Evolutionary conservation across 2,797 vertebrate species (phyloP), one percentile per base, ranked within the genome.

Genomic region (Chaetodon trifasciatus): DNA sequence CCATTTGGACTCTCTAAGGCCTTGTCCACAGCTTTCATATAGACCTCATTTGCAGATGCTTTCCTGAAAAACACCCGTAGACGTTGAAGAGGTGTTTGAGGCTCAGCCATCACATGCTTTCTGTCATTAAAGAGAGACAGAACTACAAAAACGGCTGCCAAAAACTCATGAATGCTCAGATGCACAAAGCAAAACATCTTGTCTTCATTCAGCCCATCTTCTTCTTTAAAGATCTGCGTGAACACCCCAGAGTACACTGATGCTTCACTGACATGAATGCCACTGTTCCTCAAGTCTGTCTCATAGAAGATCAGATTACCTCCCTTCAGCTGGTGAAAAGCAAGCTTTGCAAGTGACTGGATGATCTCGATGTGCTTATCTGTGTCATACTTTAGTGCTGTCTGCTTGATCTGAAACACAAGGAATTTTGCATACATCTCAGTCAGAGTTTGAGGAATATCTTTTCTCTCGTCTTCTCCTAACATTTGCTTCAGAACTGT

Each of bases 371-470:
- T 24, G 55, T 52, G 50, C 15, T 24, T 19, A 2, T 40, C 16
- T 44, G 24, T 65, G 37, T 71, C n/a, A 37, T 66, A 75, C n/a
- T 66, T 81, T 1, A 52, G 11, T 32, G 37, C 47, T 12, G 63
- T 73, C 63, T 53, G 56, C 39, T 71, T 66, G 5, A 74, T 37
- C 61, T 70, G 79, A 76, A 75, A 68, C 70, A 73, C 57, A 4
- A 82, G 23, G 64, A 69, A 82, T 40, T 58, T 56, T 8, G 44
- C 5, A 35, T 78, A 82, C 80, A 82, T 78, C 74, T 78, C 80
- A 15, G 80, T 82, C 49, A 82, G 80, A 24, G 72, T 76, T 35
- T 70, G 44, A 4, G 79, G 73, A 7, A 81, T 56, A 12, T 81
- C 7, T 66, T 44, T 58, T 32, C 24, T 49, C n/a, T 64, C 58